A percentile compares a stretch with the other conserved stretches of the same genome.
phyloP scores from a whole-genome alignment of 92 coral and sea anemone genomes.

The Phymanthus crucifer region DNA sequence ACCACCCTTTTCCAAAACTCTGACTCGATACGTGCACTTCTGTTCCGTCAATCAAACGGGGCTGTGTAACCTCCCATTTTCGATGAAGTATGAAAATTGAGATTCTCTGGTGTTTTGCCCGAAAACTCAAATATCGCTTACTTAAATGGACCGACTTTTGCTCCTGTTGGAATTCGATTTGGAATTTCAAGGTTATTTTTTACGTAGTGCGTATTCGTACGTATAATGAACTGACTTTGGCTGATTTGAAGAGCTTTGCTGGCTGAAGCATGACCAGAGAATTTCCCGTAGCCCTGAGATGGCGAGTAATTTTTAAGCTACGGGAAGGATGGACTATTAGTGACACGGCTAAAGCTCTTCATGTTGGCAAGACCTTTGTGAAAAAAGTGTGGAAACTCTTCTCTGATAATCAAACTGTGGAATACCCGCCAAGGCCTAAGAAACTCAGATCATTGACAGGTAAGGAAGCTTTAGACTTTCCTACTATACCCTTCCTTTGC shows the following conservation, averaged over 20 bases:
- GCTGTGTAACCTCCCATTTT: slow-evolving; percentile 1
- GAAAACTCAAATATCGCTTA: not conserved
- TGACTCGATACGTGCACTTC: slow-evolving; percentile 3
- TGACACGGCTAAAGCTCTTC: slow-evolving; percentile 4
- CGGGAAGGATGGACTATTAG: not conserved
- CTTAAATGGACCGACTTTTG: slow-evolving; percentile 1
- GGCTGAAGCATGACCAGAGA: not conserved
- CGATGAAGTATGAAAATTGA: not conserved
- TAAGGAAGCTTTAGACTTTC: not conserved
- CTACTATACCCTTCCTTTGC: not conserved
- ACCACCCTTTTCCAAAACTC: not conserved
- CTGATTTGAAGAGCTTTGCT: not conserved
- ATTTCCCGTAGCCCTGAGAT: not conserved
- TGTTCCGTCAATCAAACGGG: not conserved
- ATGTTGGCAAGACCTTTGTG: not conserved
- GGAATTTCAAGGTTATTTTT: not conserved
- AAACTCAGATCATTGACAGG: not conserved
- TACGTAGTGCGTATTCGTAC: slow-evolving; percentile 4
- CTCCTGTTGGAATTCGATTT: not conserved
- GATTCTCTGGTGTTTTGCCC: not conserved
- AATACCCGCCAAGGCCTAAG: not conserved
- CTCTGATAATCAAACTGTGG: slow-evolving; percentile 3
- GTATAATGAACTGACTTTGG: not conserved
- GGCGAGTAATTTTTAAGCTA: slow-evolving; percentile 1
- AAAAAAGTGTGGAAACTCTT: not conserved